These are phyloP conservation scores for Hycleus phaleratus DNA, from an alignment of 1,140 invertebrate genomes.

Conservation along the genomic window DNA sequence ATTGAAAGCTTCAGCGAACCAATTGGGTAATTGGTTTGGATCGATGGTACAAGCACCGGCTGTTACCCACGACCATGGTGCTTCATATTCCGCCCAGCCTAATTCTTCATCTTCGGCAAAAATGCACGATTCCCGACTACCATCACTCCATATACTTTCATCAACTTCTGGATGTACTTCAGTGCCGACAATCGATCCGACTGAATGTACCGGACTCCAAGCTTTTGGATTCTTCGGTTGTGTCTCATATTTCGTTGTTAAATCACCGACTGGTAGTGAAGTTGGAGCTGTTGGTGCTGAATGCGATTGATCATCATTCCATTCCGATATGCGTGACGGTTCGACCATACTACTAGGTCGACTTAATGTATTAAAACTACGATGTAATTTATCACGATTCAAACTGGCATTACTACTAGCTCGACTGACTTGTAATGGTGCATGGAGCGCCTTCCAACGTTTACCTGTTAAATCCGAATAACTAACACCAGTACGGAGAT, in stretches of 20 bases:
- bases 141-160: conserved; percentile 67
- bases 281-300: conserved; percentile 48
- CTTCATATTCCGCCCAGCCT: conserved; percentile 69
- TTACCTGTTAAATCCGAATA: conserved; percentile 74
- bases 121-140: conserved; percentile 60
- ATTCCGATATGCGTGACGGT: conserved; percentile 40
- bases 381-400: conserved; percentile 46
- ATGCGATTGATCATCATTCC: conserved; percentile 51
- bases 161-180: conserved; percentile 75
- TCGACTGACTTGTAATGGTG: conserved; percentile 68
- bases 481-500: conserved; percentile 71
- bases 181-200: conserved; percentile 67
- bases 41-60: conserved; percentile 71
- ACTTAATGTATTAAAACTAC: conserved; percentile 41
- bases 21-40: conserved; percentile 61
- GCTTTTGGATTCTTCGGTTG: conserved; percentile 61
- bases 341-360: conserved; percentile 48
- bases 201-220: conserved; percentile 74
- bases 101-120: conserved; percentile 67
- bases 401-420: conserved; percentile 64
- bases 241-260: conserved; percentile 43
- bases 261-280: conserved; percentile 33
- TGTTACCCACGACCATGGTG: conserved; percentile 65
- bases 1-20: conserved; percentile 52
- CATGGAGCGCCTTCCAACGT: conserved; percentile 71